phyloP scores from a whole-genome alignment of 2,888 invertebrate genomes.

The Oxycera nigricornis region DNA sequence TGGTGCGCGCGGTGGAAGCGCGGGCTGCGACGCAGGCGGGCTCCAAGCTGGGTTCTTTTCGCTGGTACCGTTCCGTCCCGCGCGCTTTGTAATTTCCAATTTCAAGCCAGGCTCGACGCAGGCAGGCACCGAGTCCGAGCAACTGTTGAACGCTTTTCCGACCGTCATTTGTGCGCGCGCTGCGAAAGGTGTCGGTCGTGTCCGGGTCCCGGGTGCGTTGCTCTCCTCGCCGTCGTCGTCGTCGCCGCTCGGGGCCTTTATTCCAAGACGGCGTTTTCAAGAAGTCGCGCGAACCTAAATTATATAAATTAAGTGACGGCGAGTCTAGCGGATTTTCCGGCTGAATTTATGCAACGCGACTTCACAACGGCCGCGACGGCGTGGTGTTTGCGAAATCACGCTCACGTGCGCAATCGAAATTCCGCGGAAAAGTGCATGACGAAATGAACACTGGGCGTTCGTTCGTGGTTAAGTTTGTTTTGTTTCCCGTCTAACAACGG shows the following conservation, averaged over 20 bases:
- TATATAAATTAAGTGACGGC: neutral
- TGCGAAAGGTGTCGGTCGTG: constrained; percentile 37
- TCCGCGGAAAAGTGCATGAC: neutral
- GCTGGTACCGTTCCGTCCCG: neutral
- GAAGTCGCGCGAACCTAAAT: neutral
- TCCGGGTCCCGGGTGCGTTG: constrained; percentile 8
- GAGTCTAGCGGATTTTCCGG: too few relatives aligned
- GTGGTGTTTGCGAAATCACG: neutral
- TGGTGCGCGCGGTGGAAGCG: neutral
- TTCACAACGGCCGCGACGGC: neutral
- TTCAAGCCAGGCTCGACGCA: constrained; percentile 25
- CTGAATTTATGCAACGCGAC: neutral
- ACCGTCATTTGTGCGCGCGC: constrained; percentile 43
- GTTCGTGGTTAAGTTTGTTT: neutral
- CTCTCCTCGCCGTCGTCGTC: too few relatives aligned
- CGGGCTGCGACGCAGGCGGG: neutral
- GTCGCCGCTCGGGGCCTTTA: too few relatives aligned
- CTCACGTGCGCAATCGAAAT: neutral
- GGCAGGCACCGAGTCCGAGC: neutral
- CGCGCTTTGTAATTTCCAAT: neutral
- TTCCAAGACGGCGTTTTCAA: too few relatives aligned
- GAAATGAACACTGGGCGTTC: neutral
- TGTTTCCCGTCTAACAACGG: neutral
- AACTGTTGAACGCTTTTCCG: constrained; percentile 29
- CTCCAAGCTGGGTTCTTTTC: too few relatives aligned